Evolutionary conservation across 2,888 invertebrate species (phyloP).

Genomic region (Ligdia adustata): DNA sequence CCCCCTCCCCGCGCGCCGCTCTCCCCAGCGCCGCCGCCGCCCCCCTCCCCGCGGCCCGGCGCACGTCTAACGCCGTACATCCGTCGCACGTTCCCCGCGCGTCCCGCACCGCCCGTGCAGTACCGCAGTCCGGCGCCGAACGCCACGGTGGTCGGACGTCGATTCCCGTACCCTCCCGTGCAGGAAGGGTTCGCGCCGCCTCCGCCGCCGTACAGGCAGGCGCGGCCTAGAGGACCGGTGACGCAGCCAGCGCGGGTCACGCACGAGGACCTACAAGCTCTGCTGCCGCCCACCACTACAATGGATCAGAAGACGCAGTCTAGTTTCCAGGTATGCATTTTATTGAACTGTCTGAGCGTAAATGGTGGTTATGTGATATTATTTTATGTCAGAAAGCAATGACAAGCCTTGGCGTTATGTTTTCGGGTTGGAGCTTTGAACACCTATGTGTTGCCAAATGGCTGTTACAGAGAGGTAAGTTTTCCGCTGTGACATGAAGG

Average conservation of each 20-base stretch:
- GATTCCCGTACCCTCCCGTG: conserved; percentile 46
- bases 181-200: conserved; percentile 41
- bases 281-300: conserved; percentile 75
- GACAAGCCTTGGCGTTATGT: no score
- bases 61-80: conserved; percentile 38
- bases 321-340: conserved; percentile 81
- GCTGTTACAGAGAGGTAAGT: no score
- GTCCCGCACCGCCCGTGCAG: conserved; percentile 34
- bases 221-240: conserved; percentile 43
- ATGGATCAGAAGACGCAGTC: conserved; percentile 86
- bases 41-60: conserved; percentile 29
- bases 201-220: conserved; percentile 40
- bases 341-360: no score
- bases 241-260: conserved; percentile 56
- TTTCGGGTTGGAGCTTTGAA: no score
- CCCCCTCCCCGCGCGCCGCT: conserved; percentile 41
- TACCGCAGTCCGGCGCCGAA: conserved; percentile 33
- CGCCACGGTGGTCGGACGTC: conserved; percentile 34
- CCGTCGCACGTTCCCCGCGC: conserved; percentile 42
- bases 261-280: conserved; percentile 71
- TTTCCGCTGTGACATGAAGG: no score
- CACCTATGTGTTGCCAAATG: no score
- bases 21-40: conserved; percentile 38
- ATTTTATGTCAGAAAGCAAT: no score
- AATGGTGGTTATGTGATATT: no score